These are phyloP conservation scores for Orientallactaga sibirica DNA, from an alignment of 2,797 vertebrate genomes.

Conservation along the genomic window DNA sequence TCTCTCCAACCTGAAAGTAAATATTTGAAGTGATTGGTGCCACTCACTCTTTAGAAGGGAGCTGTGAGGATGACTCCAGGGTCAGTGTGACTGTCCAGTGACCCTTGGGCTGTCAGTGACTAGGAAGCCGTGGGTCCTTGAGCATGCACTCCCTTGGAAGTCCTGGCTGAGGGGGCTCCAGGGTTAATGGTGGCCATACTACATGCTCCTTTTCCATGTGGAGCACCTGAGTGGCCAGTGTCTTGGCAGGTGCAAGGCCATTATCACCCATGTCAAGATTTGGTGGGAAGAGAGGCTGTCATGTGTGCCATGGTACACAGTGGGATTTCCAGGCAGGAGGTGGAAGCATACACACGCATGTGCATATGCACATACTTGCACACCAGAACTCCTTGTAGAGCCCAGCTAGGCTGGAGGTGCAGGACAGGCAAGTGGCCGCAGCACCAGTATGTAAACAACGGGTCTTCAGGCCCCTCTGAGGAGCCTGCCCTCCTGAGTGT, in stretches of 20 bases:
- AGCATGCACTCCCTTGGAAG: accelerated
- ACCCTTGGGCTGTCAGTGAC: accelerated
- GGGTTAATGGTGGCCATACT: accelerated
- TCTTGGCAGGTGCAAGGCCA: not conserved
- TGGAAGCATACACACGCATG: too few relatives aligned
- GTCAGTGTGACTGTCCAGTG: not conserved
- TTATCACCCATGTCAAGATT: not conserved
- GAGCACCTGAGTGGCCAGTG: not conserved
- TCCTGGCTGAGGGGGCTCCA: not conserved
- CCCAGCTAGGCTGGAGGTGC: not conserved
- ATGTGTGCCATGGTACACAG: too few relatives aligned
- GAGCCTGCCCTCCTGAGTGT: accelerated
- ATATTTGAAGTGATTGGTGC: not conserved
- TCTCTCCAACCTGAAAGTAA: not conserved
- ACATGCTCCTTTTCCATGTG: accelerated
- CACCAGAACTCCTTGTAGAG: not conserved
- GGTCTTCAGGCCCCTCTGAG: accelerated
- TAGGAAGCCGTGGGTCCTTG: not conserved
- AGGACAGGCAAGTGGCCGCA: not conserved
- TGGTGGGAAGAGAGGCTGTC: too few relatives aligned
- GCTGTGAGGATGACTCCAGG: accelerated
- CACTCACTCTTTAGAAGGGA: not conserved
- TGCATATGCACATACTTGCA: too few relatives aligned
- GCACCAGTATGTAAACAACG: accelerated
- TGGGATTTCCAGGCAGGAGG: not conserved